Evolutionary conservation across 2,113 vertebrate species (phyloP).

Genomic region (Lipophrys pholis): DNA sequence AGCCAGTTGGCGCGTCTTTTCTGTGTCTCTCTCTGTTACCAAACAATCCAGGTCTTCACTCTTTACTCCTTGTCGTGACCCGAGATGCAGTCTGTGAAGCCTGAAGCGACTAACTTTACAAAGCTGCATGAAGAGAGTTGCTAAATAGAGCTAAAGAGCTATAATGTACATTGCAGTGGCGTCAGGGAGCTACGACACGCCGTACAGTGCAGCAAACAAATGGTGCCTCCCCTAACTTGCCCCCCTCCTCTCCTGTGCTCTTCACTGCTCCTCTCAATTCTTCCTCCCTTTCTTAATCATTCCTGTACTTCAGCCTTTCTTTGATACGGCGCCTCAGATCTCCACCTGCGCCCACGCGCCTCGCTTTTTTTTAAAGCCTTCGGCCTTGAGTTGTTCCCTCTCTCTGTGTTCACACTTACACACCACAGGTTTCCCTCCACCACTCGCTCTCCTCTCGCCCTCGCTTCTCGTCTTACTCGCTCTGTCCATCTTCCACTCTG

Average conservation of each 20-base stretch:
- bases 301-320: conserved; percentile 56
- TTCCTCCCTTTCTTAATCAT: conserved; percentile 64
- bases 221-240: conserved; percentile 14
- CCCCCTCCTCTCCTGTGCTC: conserved; percentile 27
- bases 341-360: conserved; percentile 51
- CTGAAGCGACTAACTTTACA: background rate
- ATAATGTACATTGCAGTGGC: conserved; percentile 9
- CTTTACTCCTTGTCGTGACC: background rate
- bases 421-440: conserved; percentile 5
- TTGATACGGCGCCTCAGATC: conserved; percentile 65
- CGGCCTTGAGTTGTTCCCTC: conserved; percentile 34
- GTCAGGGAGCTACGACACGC: background rate
- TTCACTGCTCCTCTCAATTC: conserved; percentile 52
- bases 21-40: too few relatives aligned
- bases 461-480: background rate
- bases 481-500: conserved; percentile 48
- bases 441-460: conserved; percentile 17
- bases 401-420: conserved; percentile 25
- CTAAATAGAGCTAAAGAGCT: conserved; percentile 28
- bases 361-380: conserved; percentile 56
- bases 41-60: too few relatives aligned
- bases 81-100: background rate
- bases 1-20: too few relatives aligned
- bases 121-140: conserved; percentile 3
- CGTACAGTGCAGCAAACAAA: conserved; percentile 24